Conservation (phyloP, 1,140 invertebrate genomes). For the Coenobita brevimanus region DNA sequence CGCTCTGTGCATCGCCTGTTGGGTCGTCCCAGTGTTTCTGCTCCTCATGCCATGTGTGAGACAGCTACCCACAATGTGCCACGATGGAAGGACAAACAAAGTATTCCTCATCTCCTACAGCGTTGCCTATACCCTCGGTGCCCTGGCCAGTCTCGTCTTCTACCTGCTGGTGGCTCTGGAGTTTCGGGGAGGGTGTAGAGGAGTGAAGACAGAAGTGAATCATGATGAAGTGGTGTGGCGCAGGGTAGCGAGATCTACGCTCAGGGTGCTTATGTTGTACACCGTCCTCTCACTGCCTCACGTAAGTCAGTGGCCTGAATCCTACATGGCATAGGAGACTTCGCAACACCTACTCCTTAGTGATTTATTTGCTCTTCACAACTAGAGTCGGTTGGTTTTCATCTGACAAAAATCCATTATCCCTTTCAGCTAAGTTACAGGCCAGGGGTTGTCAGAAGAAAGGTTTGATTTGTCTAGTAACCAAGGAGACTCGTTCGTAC, state of each 20-base stretch:
- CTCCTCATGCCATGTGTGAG: slow-evolving; percentile 1
- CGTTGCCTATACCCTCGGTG: slow-evolving; percentile 24
- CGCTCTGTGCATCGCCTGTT: slow-evolving; percentile 7
- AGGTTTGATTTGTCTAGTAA: no score
- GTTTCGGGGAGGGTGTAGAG: not conserved
- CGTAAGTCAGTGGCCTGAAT: no score
- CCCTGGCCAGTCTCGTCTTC: slow-evolving; percentile 16
- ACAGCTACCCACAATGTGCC: slow-evolving; percentile 6
- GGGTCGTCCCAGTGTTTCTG: slow-evolving; percentile 1
- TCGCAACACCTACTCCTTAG: no score
- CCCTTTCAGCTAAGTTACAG: no score
- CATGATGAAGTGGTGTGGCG: slow-evolving; percentile 9
- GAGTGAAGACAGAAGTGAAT: not conserved
- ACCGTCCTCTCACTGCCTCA: slow-evolving; percentile 36
- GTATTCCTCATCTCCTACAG: slow-evolving; percentile 12
- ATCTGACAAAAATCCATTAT: no score
- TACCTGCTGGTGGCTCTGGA: slow-evolving; percentile 40
- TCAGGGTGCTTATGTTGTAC: slow-evolving; percentile 30
- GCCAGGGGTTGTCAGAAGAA: no score
- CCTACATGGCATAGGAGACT: no score
- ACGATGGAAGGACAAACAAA: not conserved
- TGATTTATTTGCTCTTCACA: no score
- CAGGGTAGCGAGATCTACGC: slow-evolving; percentile 22
- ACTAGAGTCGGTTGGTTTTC: no score
- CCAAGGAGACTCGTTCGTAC: no score